A percentile compares a stretch with the other conserved stretches of the same genome.
These are phyloP conservation scores for Pogonus chalceus DNA, from an alignment of 1,140 invertebrate genomes.

Conservation along the genomic window DNA sequence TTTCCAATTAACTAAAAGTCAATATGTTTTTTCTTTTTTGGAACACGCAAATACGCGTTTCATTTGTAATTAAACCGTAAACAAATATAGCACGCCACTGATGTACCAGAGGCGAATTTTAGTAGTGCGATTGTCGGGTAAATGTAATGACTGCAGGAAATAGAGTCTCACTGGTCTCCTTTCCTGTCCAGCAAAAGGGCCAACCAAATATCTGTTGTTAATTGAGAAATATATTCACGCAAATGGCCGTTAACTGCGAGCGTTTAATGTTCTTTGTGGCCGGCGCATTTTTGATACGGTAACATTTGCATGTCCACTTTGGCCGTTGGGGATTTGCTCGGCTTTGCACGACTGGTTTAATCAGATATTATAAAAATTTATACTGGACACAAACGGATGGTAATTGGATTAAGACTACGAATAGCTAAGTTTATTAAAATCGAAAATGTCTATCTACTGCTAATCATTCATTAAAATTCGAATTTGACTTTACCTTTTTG, in stretches of 20 bases:
- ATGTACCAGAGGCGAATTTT: too few species aligned
- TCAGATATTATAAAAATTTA: neutral
- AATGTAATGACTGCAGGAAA: conserved; percentile 4
- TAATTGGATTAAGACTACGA: neutral
- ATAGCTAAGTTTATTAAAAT: neutral
- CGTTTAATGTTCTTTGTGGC: neutral
- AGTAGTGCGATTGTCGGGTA: neutral
- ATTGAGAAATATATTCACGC: neutral
- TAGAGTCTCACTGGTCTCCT: neutral
- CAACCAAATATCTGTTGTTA: neutral
- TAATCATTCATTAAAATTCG: too few species aligned
- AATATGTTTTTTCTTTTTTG: too few species aligned
- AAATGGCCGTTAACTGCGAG: neutral
- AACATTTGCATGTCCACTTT: neutral
- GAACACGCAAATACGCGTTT: too few species aligned
- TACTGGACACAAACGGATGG: neutral
- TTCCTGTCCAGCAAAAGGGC: neutral
- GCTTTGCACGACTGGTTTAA: neutral
- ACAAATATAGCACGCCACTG: too few species aligned
- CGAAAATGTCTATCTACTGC: too few species aligned
- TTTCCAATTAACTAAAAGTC: too few species aligned
- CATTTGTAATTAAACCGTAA: too few species aligned
- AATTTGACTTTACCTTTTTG: too few species aligned
- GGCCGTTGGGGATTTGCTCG: neutral
- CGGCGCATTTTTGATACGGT: neutral